Evolutionary conservation across 2,888 invertebrate species (phyloP).

Genomic region (Pandemis heparana): DNA sequence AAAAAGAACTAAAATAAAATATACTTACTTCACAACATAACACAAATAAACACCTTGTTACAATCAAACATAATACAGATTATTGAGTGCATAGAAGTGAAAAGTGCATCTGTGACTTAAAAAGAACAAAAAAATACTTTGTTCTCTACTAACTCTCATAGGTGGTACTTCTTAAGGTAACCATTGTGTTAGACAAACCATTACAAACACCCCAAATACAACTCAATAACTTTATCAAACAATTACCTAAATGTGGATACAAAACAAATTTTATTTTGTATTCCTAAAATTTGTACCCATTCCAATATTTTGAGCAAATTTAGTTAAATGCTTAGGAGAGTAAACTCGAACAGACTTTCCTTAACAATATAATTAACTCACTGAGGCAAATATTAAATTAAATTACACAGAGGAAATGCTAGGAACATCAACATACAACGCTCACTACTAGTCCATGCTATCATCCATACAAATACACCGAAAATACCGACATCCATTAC

Average conservation of each 20-base stretch:
- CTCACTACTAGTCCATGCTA: conserved; percentile 59
- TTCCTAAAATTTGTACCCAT: conserved; percentile 60
- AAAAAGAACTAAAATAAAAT: background rate
- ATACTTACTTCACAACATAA: background rate
- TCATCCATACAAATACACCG: conserved; percentile 68
- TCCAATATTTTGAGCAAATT: conserved; percentile 67
- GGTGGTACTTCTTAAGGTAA: conserved; percentile 65
- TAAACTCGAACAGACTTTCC: conserved; percentile 51
- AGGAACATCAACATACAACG: conserved; percentile 72
- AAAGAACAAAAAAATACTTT: conserved; percentile 66
- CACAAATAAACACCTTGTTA: conserved; percentile 3
- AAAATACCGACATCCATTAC: conserved; percentile 68
- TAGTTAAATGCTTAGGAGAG: conserved; percentile 52
- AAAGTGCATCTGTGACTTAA: conserved; percentile 69
- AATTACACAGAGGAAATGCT: conserved; percentile 61
- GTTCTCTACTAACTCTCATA: conserved; percentile 63
- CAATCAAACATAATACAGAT: background rate
- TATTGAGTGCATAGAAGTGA: conserved; percentile 23
- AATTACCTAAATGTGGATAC: conserved; percentile 51
- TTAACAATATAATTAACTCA: conserved; percentile 42
- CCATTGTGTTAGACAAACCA: conserved; percentile 60
- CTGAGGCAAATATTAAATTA: conserved; percentile 44
- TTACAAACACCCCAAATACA: conserved; percentile 49
- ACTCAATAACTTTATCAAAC: conserved; percentile 44
- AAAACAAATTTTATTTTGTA: conserved; percentile 48